phyloP scores from a whole-genome alignment of 2,797 vertebrate genomes.

The Halcyon chelicuti region DNA sequence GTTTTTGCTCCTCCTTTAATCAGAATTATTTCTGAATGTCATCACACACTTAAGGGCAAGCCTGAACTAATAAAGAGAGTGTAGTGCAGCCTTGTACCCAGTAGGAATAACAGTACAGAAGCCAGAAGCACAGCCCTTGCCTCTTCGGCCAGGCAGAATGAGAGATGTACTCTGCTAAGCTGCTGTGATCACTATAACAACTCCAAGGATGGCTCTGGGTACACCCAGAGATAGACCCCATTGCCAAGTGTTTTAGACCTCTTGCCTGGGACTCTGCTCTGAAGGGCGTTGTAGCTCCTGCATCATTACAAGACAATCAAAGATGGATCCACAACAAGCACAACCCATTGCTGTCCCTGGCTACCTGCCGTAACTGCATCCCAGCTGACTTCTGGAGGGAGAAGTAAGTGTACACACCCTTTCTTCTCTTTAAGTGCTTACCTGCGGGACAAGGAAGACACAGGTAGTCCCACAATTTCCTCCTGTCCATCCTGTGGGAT shows the following conservation, averaged over 20 bases:
- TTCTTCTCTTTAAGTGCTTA: not conserved
- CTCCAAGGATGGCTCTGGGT: not conserved
- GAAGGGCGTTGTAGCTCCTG: not conserved
- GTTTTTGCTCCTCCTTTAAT: not conserved
- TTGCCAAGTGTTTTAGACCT: not conserved
- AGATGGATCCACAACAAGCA: not conserved
- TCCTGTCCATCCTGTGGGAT: not conserved
- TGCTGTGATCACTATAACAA: not conserved
- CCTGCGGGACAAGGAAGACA: not conserved
- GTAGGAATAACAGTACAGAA: not conserved
- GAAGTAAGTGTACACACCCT: not conserved
- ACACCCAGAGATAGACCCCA: not conserved
- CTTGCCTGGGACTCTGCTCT: not conserved
- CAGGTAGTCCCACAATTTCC: not conserved
- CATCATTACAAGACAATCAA: not conserved
- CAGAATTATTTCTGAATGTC: not conserved
- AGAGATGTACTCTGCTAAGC: not conserved
- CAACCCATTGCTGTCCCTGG: not conserved
- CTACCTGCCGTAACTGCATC: not conserved
- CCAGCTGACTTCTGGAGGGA: not conserved
- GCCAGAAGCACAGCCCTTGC: rapidly evolving
- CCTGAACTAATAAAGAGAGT: not conserved
- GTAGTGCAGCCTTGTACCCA: rapidly evolving
- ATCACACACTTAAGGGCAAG: not conserved
- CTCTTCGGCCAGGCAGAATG: not conserved